These are phyloP conservation scores for Condylostylus longicornis DNA, from an alignment of 1,140 invertebrate species.

Conservation along the genomic window DNA sequence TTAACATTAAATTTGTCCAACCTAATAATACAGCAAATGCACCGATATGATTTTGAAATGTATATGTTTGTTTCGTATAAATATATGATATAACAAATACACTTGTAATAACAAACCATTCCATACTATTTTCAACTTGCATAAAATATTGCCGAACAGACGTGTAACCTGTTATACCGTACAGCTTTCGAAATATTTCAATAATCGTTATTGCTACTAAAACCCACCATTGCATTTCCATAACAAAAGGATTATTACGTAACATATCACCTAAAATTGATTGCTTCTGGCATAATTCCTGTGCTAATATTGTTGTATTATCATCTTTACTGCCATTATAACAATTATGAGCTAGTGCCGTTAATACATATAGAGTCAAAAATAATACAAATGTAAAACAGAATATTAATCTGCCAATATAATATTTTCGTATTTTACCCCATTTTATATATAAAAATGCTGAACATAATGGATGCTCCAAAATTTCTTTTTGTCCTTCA, in stretches of 20 bases:
- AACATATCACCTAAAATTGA: constrained; percentile 55
- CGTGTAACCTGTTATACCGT: constrained; percentile 58
- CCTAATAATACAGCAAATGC: constrained; percentile 69
- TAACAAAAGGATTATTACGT: constrained; percentile 50
- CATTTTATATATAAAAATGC: constrained; percentile 73
- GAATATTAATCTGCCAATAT: constrained; percentile 60
- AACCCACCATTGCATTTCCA: constrained; percentile 65
- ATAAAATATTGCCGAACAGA: constrained; percentile 62
- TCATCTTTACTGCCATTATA: constrained; percentile 58
- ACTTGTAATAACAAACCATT: constrained; percentile 69
- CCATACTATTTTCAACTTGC: constrained; percentile 68
- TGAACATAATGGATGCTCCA: constrained; percentile 66
- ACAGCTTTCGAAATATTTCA: constrained; percentile 59
- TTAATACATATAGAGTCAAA: constrained; percentile 59
- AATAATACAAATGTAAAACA: constrained; percentile 66
- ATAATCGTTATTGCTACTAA: constrained; percentile 54
- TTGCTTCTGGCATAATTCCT: constrained; percentile 55
- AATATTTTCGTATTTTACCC: constrained; percentile 79
- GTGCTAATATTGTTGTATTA: constrained; percentile 49
- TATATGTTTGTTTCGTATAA: constrained; percentile 56
- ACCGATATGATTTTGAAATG: constrained; percentile 56
- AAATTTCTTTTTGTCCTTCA: constrained; percentile 66
- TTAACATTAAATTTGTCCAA: constrained; percentile 75
- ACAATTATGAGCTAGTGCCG: constrained; percentile 59
- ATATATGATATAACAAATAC: constrained; percentile 67